A percentile compares a stretch with the other conserved stretches of the same genome.
These are phyloP conservation scores for Drosophila atripex DNA, from an alignment of 2,888 invertebrate genomes.

Conservation along the genomic window DNA sequence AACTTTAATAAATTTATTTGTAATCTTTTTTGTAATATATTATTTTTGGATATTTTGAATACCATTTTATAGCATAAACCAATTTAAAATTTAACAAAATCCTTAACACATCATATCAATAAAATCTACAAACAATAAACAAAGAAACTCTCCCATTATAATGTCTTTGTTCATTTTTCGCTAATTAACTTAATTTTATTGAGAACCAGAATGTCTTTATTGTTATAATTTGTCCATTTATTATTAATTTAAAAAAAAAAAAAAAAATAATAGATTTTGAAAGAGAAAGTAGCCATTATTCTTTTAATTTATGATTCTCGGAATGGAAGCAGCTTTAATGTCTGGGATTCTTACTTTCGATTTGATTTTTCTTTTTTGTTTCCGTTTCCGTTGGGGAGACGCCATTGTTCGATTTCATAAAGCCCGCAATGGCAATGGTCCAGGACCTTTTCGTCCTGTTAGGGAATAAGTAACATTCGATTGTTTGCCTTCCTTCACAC, in stretches of 20 bases:
- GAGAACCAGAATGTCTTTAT: not conserved
- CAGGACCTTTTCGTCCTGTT: conserved; percentile 5
- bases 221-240: not conserved
- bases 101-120: too few relatives aligned
- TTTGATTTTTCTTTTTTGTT: conserved; percentile 4
- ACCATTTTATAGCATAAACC: not conserved
- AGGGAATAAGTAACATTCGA: conserved; percentile 33
- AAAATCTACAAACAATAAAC: too few relatives aligned
- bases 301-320: not conserved
- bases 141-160: too few relatives aligned
- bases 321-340: not conserved
- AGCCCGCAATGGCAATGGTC: not conserved
- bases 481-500: conserved; percentile 22
- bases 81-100: not conserved
- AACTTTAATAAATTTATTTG: not conserved
- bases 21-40: too few relatives aligned
- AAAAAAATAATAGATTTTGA: not conserved
- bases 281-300: not conserved
- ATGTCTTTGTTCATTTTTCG: not conserved
- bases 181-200: not conserved
- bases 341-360: conserved; percentile 8
- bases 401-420: conserved; percentile 9
- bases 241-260: not conserved
- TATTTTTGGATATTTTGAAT: too few relatives aligned
- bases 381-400: not conserved